phyloP scores from a whole-genome alignment of 2,888 invertebrate genomes.

The Euclidia mi region DNA sequence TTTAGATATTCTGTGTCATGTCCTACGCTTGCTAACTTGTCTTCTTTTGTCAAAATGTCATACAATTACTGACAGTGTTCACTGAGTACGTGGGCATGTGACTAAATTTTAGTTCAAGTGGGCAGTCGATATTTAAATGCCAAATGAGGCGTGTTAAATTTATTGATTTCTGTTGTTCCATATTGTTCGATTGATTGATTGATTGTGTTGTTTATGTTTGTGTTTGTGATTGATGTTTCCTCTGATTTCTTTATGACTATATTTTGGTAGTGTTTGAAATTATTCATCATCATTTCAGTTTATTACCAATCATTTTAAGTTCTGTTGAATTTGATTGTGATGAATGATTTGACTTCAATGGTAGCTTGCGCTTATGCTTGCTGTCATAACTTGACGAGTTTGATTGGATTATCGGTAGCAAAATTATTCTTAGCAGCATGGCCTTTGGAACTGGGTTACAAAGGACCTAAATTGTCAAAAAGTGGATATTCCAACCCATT shows the following conservation, averaged over 20 bases:
- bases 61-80: background rate
- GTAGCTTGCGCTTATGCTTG: too few species aligned
- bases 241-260: constrained; percentile 20
- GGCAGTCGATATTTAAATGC: constrained; percentile 38
- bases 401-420: too few species aligned
- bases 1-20: too few species aligned
- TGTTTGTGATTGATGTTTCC: constrained; percentile 46
- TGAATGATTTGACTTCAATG: background rate
- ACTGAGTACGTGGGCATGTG: constrained; percentile 38
- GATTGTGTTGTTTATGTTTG: constrained; percentile 19
- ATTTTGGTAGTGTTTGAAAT: constrained; percentile 4
- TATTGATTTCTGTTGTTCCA: constrained; percentile 41
- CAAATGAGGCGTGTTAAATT: constrained; percentile 38
- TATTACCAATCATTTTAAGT: constrained; percentile 7
- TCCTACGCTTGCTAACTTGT: too few species aligned
- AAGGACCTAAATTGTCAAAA: too few species aligned
- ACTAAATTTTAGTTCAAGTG: constrained; percentile 28
- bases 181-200: constrained; percentile 22
- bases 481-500: too few species aligned
- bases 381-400: too few species aligned
- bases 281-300: constrained; percentile 5
- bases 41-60: constrained; percentile 8
- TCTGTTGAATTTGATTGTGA: background rate
- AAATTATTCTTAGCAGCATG: too few species aligned
- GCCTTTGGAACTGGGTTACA: too few species aligned